Evolutionary conservation across 2,113 vertebrate genomes (phyloP).

Genomic region (Epinephelus moara): DNA sequence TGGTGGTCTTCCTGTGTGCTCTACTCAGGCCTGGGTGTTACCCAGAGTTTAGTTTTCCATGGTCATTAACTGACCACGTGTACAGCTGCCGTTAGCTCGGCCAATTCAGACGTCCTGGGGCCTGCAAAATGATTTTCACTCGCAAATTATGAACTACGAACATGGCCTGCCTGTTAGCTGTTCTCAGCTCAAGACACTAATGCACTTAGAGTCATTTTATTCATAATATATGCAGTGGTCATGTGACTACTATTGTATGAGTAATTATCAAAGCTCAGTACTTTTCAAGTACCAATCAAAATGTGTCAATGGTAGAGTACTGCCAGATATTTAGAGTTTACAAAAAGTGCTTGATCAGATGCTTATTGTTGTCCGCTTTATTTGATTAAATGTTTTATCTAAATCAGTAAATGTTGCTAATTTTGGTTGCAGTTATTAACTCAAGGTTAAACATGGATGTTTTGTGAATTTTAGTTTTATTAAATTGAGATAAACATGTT

Average conservation of each 20-base stretch:
- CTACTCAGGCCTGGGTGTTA: conserved; percentile 51
- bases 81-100: background rate
- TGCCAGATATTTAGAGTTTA: background rate
- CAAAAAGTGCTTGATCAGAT: background rate
- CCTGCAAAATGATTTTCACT: background rate
- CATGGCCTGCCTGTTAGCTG: background rate
- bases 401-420: no score
- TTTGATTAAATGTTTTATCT: background rate
- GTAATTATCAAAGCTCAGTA: background rate
- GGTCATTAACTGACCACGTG: conserved; percentile 17
- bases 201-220: background rate
- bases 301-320: background rate
- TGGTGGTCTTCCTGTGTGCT: conserved; percentile 71
- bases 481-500: no score
- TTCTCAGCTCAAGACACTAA: background rate
- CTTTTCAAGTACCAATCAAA: background rate
- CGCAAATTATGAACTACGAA: background rate
- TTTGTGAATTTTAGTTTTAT: background rate
- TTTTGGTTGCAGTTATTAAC: background rate
- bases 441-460: background rate
- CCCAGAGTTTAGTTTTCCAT: conserved; percentile 47
- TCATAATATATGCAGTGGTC: background rate
- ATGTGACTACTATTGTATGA: background rate
- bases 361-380: background rate
- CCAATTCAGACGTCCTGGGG: background rate